phyloP scores from a whole-genome alignment of 2,113 vertebrate species.

The Polyodon spathula region DNA sequence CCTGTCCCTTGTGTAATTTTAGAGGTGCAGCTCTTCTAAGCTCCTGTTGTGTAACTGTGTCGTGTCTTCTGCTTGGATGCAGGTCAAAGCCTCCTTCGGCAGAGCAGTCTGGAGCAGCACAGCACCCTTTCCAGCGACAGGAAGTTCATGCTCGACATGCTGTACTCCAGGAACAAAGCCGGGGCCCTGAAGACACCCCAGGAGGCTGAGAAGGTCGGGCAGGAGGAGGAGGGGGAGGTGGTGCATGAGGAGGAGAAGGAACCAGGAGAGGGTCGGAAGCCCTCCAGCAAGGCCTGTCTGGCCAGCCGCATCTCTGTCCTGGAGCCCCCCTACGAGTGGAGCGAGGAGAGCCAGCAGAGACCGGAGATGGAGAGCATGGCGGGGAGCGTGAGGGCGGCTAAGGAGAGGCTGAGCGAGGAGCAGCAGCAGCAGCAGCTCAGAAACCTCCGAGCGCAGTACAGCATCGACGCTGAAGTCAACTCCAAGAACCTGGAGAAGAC shows the following conservation, averaged over 20 bases:
- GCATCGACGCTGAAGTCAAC: constrained; percentile 61
- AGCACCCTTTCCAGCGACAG: constrained; percentile 54
- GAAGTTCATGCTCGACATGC: constrained; percentile 65
- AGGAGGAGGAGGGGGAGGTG: constrained; percentile 12
- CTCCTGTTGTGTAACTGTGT: neutral
- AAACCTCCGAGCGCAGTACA: constrained; percentile 33
- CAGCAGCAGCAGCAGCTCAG: too few relatives aligned
- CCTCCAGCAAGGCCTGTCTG: constrained; percentile 16
- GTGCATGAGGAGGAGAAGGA: neutral
- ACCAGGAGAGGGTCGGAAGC: constrained; percentile 1
- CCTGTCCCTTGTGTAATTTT: too few relatives aligned
- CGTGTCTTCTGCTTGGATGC: neutral
- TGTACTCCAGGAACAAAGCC: constrained; percentile 48
- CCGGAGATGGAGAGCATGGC: constrained; percentile 46
- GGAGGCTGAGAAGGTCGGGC: neutral
- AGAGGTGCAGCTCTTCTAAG: too few relatives aligned
- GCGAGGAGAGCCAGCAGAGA: constrained; percentile 32
- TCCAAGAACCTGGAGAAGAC: constrained; percentile 55
- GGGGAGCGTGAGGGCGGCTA: constrained; percentile 41
- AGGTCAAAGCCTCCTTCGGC: constrained; percentile 29
- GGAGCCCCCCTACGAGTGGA: constrained; percentile 15
- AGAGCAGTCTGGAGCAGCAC: constrained; percentile 34
- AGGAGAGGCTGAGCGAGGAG: constrained; percentile 17
- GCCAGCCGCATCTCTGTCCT: constrained; percentile 38
- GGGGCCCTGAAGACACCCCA: constrained; percentile 10